Conservation (phyloP, 2,888 invertebrate species). For the Pedicia rivosa region DNA sequence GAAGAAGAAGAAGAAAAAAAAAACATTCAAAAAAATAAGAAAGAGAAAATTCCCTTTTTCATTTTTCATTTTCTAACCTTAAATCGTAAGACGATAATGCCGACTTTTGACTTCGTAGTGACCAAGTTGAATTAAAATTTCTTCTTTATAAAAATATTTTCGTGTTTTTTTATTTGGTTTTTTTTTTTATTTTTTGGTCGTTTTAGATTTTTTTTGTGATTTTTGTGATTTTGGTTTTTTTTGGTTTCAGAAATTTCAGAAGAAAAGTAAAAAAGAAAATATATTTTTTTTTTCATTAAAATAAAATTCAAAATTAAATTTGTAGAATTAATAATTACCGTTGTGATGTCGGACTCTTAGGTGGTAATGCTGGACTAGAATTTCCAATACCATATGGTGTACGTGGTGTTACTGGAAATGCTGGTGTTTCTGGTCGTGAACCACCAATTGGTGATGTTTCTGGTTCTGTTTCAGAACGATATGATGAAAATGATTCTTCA, state of each 20-base stretch:
- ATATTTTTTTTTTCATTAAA: background rate
- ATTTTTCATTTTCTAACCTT: too few relatives aligned
- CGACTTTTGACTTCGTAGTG: conserved; percentile 17
- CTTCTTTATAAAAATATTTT: conserved; percentile 11
- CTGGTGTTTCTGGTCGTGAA: conserved; percentile 74
- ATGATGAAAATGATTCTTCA: conserved; percentile 50
- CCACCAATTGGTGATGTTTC: conserved; percentile 39
- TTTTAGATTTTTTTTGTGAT: too few relatives aligned
- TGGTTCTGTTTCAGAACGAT: conserved; percentile 40
- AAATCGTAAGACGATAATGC: conserved; percentile 16
- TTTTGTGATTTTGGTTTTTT: too few relatives aligned
- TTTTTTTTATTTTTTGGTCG: too few relatives aligned
- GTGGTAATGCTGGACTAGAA: conserved; percentile 55
- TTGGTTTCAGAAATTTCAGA: too few relatives aligned
- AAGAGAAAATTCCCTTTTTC: too few relatives aligned
- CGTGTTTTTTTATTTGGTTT: too few relatives aligned
- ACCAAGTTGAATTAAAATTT: conserved; percentile 18
- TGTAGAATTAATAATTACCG: conserved; percentile 32
- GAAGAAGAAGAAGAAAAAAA: background rate
- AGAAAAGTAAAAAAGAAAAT: too few relatives aligned
- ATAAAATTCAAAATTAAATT: background rate
- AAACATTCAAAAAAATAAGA: too few relatives aligned
- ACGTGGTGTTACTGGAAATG: conserved; percentile 82
- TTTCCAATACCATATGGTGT: conserved; percentile 57
- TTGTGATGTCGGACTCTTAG: conserved; percentile 63